Evolutionary conservation across 1,140 invertebrate species (phyloP), one percentile per base, ranked within the genome.

Genomic region (Bombyx mandarina): DNA sequence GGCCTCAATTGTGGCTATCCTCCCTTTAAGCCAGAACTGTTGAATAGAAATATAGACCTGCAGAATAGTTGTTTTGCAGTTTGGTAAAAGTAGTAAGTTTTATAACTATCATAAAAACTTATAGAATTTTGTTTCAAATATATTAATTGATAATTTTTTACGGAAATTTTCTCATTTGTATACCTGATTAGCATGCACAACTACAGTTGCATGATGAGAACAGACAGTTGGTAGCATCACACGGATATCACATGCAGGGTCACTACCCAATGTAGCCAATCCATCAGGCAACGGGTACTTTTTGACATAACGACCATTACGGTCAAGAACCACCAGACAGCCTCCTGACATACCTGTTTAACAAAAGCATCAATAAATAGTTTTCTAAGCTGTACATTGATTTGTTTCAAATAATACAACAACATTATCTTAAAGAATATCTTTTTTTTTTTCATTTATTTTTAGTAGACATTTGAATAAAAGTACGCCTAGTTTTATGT

Each of bases 191-290:
- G 70, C 54, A 57, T 75, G 75, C 26, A 84, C 78, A 8, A 71
- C 68, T 10, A 86, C 66, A 42, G 83, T 82, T n/a, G 83, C 81
- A 57, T 86, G 83, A 50, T 82, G 81, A 0, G 71, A 65, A 52
- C 69, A 66, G 44, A 84, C 78, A 3, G 69, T 61, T 5, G 77
- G 62, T 56, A 79, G 56, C 71, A 80, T 58, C 8, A 86, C 49
- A 0, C 79, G 62, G 10, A 86, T 79, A 55, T 86, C 73, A 51
- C 79, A 82, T 7, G 64, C 69, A 1, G 67, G 58, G 52, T 78
- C 76, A 52, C 73, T 73, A 56, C 83, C 83, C 10, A 84, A 68
- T 0, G 75, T 84, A 6, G 71, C 77, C 35, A 77, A 52, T 6
- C 82, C 81, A 1, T 66, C 62, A 1, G 62, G 18, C 52, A 84